Evolutionary conservation across 92 coral and sea anemone genomes (phyloP), one percentile per base, ranked within the genome.

Genomic region (Zoanthus sociatus): DNA sequence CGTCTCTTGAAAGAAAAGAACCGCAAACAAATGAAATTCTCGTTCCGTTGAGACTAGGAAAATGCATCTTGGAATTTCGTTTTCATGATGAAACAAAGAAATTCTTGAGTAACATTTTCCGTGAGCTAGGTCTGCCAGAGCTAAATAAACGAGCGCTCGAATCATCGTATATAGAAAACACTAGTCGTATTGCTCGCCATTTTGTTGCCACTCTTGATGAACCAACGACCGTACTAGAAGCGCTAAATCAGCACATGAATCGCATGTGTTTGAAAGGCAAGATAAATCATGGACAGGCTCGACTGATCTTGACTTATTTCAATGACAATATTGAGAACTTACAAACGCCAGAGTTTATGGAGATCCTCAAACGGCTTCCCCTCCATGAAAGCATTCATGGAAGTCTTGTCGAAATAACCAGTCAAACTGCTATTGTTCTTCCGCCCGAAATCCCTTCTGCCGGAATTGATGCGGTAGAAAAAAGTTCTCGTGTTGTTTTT

Each of bases 361-460:
- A 26, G n/a, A 32, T 11, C 20, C 81, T 92, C 14, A 90, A 81
- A 33, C 66, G 17, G 18, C 86, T 92, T 21, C 92, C 95, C 14
- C 45, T 92, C 14, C 88, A 87, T 75, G 54, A n/a, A 42, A 88
- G 89, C 10, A 70, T 85, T 9, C 87, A 83, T 9, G 95, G 90
- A 32, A 72, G 81, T 64, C 18, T 51, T 9, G 73, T 75, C 76
- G 31, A 63, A 8, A 82, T 92, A 14, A 68, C 63, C 18, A 86
- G 77, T 16, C 78, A 61, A 18, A 11, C 33, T 5, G 83, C 79
- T n/a, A 78, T 73, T 10, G 92, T 92, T 16, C 85, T 92, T 5
- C 83, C 95, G 2, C 9, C 11, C 18, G 77, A 54, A 30, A 72
- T 92, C 69, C 95, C 94, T 14, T 69, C 79, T 0, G 76, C 55